Base-by-base conservation (phyloP, 2,888 invertebrate species). In the Idaea straminata region DNA sequence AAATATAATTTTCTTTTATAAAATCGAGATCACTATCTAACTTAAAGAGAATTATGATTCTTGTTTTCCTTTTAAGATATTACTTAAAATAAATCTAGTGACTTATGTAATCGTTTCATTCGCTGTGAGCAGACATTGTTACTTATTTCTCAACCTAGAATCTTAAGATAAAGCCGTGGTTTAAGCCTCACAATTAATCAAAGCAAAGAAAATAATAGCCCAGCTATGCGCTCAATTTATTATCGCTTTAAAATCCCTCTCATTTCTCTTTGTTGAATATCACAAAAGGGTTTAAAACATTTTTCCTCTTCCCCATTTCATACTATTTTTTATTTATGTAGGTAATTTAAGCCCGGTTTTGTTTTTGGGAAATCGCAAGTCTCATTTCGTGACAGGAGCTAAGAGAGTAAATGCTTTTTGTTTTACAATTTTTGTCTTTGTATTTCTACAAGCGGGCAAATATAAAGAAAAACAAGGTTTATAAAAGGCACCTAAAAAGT, bases 161-260 rank as follows among this genome's bases (percentile, higher is more conserved):
- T 69, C 70, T 74, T 68, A 71, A 73, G 74, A 66, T 66, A 72
- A 69, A 72, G 68, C 60, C 72, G 64, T 76, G 60, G 62, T 64
- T 72, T 73, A 70, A 76, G 64, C 72, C 72, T 64, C 65, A 75
- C 74, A 74, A 83, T 82, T 80, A 82, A 82, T 82, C 78, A 80
- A 71, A 67, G 73, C 71, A 74, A 74, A 75, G 75, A 76, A 81
- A 80, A 81, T 77, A 79, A 79, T 74, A 75, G 77, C 77, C 72
- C 72, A 75, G 76, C 80, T 80, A 76, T 75, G 72, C 74, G 78
- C 76, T 78, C 81, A 80, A 82, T 84, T 85, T 83, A 83, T 84
- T 82, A 83, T 79, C 76, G 77, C 74, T 79, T 80, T 73, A 78
- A 72, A 79, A 79, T 78, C 74, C 69, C 70, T 71, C 71, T 62